Base-by-base conservation (phyloP, 2,113 vertebrate species). In the Rhizomys pruinosus region DNA sequence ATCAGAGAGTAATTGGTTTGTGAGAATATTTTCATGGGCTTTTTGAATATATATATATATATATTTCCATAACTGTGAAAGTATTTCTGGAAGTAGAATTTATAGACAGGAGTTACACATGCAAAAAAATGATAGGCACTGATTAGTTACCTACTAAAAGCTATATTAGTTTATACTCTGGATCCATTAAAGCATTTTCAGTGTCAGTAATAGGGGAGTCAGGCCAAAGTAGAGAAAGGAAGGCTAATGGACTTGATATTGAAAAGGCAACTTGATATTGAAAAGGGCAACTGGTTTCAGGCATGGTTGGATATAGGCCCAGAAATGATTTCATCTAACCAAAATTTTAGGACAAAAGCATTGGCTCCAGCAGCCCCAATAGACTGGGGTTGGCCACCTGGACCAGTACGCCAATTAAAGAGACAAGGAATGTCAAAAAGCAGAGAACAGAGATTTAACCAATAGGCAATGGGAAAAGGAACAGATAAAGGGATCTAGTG, bases 21-120 rank as follows among this genome's bases (percentile, higher is more conserved):
- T 29, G 79, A 63, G 57, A 61, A 8, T 59, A 32, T 57, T 57
- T 79, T 19, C 55, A 47, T 57, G 34, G 59, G 42, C 37, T 81
- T 63, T n/a, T 19, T 86, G 63, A 86, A 17, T 79, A 16, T 7
- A 57, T 29, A n/a, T 61, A 17, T 79, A 16, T 7, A 57, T 29
- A n/a, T 61, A 69, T 61, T 69, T 72, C 19, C 7, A 16, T 29
- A 90, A 77, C 77, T 79, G 25, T 84, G 52, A 94, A 57, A 82
- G 10, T n/a, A 88, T 90, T 78, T 89, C n/a, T 95, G 72, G 69
- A 87, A 80, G 16, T 87, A 66, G 66, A 84, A 72, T 84, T 84
- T 12, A 39, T 81, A 77, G 78, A 44, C 42, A 73, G 84, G 74
- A 73, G 39, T 66, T 92, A 86, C 44, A 85, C 23, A 39, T 44